phyloP scores from a whole-genome alignment of 2,888 invertebrate genomes.

The Synergus gifuensis region DNA sequence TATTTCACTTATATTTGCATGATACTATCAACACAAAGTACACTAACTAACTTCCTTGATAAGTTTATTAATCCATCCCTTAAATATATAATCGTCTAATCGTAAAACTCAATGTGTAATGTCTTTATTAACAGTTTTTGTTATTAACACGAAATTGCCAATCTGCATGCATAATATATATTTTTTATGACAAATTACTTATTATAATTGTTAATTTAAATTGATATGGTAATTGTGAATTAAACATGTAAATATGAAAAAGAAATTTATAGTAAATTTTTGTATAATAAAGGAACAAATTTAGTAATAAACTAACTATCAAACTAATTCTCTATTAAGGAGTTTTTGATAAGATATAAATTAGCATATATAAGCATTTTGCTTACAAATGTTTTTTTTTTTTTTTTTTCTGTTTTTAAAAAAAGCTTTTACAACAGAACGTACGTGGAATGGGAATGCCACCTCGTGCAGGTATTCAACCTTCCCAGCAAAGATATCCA shows the following conservation, averaged over 20 bases:
- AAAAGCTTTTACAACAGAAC: constrained; percentile 72
- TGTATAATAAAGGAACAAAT: background rate
- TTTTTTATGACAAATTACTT: background rate
- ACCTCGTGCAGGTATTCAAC: constrained; percentile 73
- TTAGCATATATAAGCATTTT: too few relatives aligned
- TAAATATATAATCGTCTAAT: background rate
- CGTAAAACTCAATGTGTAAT: background rate
- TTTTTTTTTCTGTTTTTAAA: constrained; percentile 11
- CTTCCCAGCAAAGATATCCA: constrained; percentile 77
- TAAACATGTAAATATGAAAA: background rate
- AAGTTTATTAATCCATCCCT: background rate
- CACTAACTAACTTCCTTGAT: background rate
- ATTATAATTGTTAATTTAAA: constrained; percentile 2
- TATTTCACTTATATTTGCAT: constrained; percentile 1
- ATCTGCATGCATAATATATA: background rate
- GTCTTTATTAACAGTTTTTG: background rate
- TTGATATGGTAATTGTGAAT: background rate
- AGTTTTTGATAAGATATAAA: background rate
- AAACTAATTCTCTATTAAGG: background rate
- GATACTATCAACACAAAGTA: background rate
- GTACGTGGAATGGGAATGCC: constrained; percentile 76
- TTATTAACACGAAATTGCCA: background rate
- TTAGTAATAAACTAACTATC: background rate
- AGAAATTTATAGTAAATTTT: background rate
- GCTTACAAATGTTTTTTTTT: background rate